Percentiles rank a stretch among this genome's conserved stretches.
phyloP scores from a whole-genome alignment of 2,797 vertebrate genomes.

The Avahi laniger region DNA sequence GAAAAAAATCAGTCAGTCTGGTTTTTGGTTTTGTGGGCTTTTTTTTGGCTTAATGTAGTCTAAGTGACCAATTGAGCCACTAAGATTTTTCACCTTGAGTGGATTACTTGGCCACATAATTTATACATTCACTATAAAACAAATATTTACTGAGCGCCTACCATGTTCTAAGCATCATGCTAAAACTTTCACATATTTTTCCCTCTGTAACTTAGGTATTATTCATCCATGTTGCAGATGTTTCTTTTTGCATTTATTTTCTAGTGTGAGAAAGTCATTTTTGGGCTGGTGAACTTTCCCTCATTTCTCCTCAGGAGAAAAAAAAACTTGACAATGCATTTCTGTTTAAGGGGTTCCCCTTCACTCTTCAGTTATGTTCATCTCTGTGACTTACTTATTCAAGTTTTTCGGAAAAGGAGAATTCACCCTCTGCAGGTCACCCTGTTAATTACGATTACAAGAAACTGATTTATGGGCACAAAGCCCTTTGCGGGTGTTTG shows the following conservation, averaged over 20 bases:
- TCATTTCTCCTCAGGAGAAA: neutral
- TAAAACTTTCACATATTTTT: neutral
- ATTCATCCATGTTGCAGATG: neutral
- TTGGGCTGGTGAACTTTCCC: neutral
- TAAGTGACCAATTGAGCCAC: neutral
- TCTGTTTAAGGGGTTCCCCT: neutral
- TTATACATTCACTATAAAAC: neutral
- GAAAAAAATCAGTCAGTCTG: neutral
- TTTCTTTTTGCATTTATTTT: conserved; percentile 22
- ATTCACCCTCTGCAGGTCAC: neutral
- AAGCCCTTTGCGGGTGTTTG: neutral
- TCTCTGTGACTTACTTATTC: neutral
- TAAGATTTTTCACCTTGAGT: neutral
- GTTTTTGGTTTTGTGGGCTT: neutral
- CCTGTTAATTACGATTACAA: conserved; percentile 46
- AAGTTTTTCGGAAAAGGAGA: conserved; percentile 12
- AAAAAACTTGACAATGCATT: neutral
- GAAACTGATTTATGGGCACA: conserved; percentile 32
- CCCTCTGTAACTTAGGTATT: neutral
- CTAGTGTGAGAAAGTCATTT: neutral
- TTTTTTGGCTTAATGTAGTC: neutral
- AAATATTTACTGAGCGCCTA: neutral
- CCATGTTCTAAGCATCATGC: neutral
- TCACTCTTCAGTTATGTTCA: conserved; percentile 33
- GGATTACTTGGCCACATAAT: neutral